Evolutionary conservation across 2,888 invertebrate species (phyloP).

Genomic region (Teleogryllus oceanicus): DNA sequence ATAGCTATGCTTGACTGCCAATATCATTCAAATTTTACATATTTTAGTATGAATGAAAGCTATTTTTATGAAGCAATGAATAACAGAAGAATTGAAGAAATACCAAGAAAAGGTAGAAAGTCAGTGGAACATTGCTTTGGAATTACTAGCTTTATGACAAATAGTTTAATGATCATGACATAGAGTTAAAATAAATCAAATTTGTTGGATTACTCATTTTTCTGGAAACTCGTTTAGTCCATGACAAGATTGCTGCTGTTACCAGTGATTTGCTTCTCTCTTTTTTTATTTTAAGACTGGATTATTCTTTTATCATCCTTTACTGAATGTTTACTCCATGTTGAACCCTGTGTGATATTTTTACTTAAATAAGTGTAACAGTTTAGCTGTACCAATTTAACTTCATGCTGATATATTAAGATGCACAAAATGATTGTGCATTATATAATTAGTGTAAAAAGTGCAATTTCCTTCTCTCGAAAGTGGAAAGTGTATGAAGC

Average conservation of each 20-base stretch:
- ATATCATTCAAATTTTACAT: too few species aligned
- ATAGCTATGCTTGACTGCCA: too few species aligned
- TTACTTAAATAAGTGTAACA: conserved; percentile 10
- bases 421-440: background rate
- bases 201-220: background rate
- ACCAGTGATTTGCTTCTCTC: background rate
- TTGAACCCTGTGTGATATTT: conserved; percentile 9
- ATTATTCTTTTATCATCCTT: background rate
- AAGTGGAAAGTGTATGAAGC: background rate
- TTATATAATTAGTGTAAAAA: background rate
- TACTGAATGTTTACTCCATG: conserved; percentile 18
- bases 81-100: too few species aligned
- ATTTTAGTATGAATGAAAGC: too few species aligned
- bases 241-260: conserved; percentile 6
- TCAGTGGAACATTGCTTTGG: too few species aligned
- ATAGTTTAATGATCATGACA: too few species aligned
- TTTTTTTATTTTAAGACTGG: background rate
- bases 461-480: background rate
- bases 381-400: background rate
- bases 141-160: too few species aligned
- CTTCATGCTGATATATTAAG: background rate
- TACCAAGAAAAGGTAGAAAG: too few species aligned
- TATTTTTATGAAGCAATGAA: too few species aligned
- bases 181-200: background rate
- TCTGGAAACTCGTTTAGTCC: background rate